A percentile compares a stretch with the other conserved stretches of the same genome.
Conservation (phyloP, 2,797 vertebrate species). For the Hemitrygon akajei region DNA sequence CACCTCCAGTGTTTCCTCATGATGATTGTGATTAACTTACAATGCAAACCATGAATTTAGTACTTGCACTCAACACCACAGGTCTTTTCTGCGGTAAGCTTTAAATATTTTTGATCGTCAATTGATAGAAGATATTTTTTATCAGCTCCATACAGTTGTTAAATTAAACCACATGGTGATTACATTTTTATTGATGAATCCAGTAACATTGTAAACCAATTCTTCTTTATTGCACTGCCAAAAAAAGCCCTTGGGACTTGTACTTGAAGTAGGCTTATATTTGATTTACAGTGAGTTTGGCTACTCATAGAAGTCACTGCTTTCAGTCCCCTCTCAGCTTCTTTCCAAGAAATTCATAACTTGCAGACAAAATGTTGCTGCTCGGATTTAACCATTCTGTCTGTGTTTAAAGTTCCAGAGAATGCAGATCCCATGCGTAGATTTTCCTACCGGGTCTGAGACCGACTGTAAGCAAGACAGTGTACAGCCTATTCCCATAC, state of each 20-base stretch:
- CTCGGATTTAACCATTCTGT: background rate
- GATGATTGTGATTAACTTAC: background rate
- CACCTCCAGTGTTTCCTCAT: no score
- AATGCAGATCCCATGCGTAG: background rate
- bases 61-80: background rate
- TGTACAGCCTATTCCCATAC: background rate
- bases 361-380: background rate
- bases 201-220: background rate
- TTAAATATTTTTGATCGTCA: background rate
- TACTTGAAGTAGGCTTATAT: background rate
- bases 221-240: background rate
- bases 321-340: background rate
- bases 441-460: background rate
- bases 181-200: background rate
- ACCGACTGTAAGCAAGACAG: background rate
- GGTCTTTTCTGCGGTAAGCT: background rate
- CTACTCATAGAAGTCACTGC: background rate
- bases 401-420: constrained; percentile 11
- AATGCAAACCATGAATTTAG: background rate
- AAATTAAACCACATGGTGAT: background rate
- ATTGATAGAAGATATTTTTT: background rate
- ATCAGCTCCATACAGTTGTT: background rate
- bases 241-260: background rate
- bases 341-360: background rate
- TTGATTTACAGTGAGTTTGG: background rate